These are phyloP conservation scores for Lanius collurio DNA, from an alignment of 2,113 vertebrate species.

Conservation along the genomic window DNA sequence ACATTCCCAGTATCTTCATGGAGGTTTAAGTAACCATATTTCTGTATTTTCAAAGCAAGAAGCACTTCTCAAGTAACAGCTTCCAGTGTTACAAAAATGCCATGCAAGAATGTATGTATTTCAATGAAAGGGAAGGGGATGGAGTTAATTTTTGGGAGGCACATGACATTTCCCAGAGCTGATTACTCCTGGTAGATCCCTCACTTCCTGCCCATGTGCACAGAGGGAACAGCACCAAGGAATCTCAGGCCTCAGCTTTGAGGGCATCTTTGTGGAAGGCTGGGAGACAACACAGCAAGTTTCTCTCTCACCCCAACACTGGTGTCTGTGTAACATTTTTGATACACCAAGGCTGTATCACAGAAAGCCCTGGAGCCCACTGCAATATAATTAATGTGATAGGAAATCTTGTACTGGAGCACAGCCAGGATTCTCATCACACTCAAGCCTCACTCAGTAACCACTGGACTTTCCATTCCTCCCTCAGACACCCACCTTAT, in stretches of 20 bases:
- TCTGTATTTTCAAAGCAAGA: not conserved
- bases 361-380: conserved; percentile 5
- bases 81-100: not conserved
- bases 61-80: not conserved
- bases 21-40: not conserved
- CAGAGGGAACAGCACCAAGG: not conserved
- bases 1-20: not conserved
- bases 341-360: not conserved
- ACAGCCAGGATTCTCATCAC: conserved; percentile 59
- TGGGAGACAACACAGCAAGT: not conserved
- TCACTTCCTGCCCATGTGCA: not conserved
- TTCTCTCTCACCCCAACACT: not conserved
- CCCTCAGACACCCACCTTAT: conserved; percentile 44
- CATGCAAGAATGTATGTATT: not conserved
- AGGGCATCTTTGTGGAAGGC: not conserved
- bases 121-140: not conserved
- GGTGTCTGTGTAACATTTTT: not conserved
- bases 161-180: not conserved
- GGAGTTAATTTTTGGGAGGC: not conserved
- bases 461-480: conserved; percentile 49
- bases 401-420: conserved; percentile 48
- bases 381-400: conserved; percentile 45
- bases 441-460: conserved; percentile 61
- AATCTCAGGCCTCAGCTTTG: not conserved
- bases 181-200: not conserved